Evolutionary conservation across 30 jellyfish, hydroid and myxozoan genomes (phyloP), one percentile per base, ranked within the genome.

Genomic region (Pseudorhiza aurosa): DNA sequence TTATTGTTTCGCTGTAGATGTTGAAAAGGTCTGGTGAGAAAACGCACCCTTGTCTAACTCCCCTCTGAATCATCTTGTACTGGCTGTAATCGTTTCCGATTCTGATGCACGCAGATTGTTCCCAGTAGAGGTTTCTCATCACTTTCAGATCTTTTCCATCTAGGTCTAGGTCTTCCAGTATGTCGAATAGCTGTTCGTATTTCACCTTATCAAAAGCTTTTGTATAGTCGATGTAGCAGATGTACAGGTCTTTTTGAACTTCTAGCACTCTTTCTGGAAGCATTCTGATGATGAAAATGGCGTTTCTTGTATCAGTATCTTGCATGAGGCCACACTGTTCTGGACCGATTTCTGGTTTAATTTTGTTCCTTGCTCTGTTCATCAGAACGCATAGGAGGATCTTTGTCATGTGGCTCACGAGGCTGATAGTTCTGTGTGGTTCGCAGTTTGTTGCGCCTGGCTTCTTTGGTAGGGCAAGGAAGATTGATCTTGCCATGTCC

Each of bases 31-130:
- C 77, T 6, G 88, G 77, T n/a, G 37, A 55, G 19, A 35, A 33
- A 30, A 73, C 87, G 58, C 73, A 71, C 44, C 85, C 85, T 28
- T 71, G 85, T 25, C 85, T 27, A 19, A 75, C 78, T 25, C 88
- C 88, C 40, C 81, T 40, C 57, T 58, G 53, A 9, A 76, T 53
- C 5, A 10, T 47, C 8, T 0, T 71, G 29, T 44, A 71, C 45
- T 0, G 57, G 31, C 72, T 1, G 18, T 1, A 19, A 25, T 0
- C 55, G 68, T 71, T 71, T 18, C 51, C 56, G 5, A 51, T 33
- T 32, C 74, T 29, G 22, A 72, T 55, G 1, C 58, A 24, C 4
- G 86, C 86, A 11, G 73, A 27, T 55, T 72, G 86, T 72, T 72
- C 75, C 73, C 86, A 69, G 56, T 43, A 44, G 19, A 69, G 42